Conservation (phyloP, 1,140 invertebrate species). For the Spodoptera frugiperda region DNA sequence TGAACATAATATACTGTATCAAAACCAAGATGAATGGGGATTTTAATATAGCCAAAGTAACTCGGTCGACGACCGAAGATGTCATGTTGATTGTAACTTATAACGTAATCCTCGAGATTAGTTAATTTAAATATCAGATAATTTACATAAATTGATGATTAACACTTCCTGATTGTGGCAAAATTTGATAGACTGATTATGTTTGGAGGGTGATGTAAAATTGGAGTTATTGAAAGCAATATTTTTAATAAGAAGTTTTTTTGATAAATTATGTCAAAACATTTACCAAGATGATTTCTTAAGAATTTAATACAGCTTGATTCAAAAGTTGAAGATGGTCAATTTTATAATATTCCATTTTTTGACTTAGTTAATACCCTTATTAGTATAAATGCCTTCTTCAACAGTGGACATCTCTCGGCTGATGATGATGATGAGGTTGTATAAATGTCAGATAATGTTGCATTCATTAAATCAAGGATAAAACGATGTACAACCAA, state of each 20-base stretch:
- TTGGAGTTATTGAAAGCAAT: too few species aligned
- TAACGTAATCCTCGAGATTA: background rate
- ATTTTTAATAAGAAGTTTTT: too few species aligned
- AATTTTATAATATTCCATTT: background rate
- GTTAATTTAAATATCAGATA: background rate
- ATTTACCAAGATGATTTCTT: too few species aligned
- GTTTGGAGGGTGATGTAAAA: too few species aligned
- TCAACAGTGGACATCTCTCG: too few species aligned
- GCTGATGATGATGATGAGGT: background rate
- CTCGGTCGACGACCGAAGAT: conserved; percentile 12
- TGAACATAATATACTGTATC: conserved; percentile 1
- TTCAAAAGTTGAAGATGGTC: background rate
- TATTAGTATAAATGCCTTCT: too few species aligned
- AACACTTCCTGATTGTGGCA: background rate
- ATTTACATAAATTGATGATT: background rate
- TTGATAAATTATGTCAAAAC: too few species aligned
- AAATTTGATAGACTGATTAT: too few species aligned
- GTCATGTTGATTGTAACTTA: background rate
- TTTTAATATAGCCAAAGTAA: background rate
- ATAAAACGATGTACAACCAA: background rate
- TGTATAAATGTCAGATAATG: too few species aligned
- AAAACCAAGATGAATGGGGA: background rate
- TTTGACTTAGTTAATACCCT: too few species aligned
- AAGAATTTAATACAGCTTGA: background rate
- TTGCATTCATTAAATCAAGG: too few species aligned